A percentile compares a stretch with the other conserved stretches of the same genome.
These are phyloP conservation scores for Podocnemis expansa DNA, from an alignment of 2,113 vertebrate genomes.

Conservation along the genomic window DNA sequence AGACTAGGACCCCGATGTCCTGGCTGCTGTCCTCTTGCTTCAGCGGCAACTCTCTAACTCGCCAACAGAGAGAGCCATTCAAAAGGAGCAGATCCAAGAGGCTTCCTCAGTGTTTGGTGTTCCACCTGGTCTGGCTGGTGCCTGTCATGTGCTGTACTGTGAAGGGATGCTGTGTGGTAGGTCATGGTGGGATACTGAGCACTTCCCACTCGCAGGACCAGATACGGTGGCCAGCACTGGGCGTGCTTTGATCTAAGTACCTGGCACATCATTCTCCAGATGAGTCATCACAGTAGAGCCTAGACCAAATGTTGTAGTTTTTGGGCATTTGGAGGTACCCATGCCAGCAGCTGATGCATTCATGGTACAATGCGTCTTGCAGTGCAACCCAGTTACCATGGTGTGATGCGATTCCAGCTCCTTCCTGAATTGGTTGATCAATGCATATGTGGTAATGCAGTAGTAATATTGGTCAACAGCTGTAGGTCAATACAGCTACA, in stretches of 20 bases:
- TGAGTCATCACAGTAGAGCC: too few species aligned
- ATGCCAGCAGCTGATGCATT: background rate
- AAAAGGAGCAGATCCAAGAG: background rate
- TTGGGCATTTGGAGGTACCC: background rate
- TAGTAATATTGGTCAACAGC: too few species aligned
- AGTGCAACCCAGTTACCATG: background rate
- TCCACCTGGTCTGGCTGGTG: background rate
- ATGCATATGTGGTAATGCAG: background rate
- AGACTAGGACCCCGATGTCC: background rate
- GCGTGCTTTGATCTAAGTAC: background rate
- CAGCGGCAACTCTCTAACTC: background rate
- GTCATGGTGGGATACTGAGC: too few species aligned
- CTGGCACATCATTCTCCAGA: background rate
- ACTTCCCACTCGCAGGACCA: too few species aligned
- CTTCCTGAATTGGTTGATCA: background rate
- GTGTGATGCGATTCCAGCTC: background rate
- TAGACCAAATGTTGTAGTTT: background rate
- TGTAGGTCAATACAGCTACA: background rate
- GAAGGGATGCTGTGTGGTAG: background rate
- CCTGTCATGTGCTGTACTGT: rapidly evolving
- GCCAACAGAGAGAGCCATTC: background rate
- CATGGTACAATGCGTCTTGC: background rate
- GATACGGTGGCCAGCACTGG: too few species aligned
- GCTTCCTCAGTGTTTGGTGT: background rate
- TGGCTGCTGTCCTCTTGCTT: too few species aligned